These are phyloP conservation scores for Axis porcinus DNA, from an alignment of 2,113 vertebrate species.

Conservation along the genomic window DNA sequence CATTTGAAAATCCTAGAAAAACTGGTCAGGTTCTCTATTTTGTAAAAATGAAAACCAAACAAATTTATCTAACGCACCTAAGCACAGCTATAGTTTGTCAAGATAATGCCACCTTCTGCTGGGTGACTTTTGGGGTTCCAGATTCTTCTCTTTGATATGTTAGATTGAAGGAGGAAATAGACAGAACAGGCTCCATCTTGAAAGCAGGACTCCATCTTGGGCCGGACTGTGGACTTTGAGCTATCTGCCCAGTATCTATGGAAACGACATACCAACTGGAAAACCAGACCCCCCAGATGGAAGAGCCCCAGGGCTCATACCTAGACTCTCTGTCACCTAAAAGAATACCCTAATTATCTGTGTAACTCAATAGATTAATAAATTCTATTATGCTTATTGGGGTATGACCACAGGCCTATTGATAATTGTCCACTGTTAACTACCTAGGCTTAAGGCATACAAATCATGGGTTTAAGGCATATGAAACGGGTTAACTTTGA, in stretches of 20 bases:
- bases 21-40: not conserved
- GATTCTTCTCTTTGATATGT: not conserved
- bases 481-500: not conserved
- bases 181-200: not conserved
- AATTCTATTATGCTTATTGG: not conserved
- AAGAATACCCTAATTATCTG: not conserved
- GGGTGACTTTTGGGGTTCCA: not conserved
- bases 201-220: not conserved
- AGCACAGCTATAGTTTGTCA: not conserved
- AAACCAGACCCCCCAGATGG: not conserved
- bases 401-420: not conserved
- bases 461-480: not conserved
- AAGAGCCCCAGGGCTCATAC: not conserved
- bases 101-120: not conserved
- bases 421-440: not conserved
- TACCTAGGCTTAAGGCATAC: not conserved
- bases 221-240: not conserved
- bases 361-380: not conserved
- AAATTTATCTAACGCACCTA: not conserved
- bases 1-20: slow-evolving; percentile 39
- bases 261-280: not conserved
- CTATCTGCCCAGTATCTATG: not conserved
- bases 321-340: not conserved
- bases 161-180: not conserved
- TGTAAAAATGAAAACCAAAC: slow-evolving; percentile 29